These are phyloP conservation scores for Cryptus armator DNA, from an alignment of 2,888 invertebrate genomes.

Conservation along the genomic window DNA sequence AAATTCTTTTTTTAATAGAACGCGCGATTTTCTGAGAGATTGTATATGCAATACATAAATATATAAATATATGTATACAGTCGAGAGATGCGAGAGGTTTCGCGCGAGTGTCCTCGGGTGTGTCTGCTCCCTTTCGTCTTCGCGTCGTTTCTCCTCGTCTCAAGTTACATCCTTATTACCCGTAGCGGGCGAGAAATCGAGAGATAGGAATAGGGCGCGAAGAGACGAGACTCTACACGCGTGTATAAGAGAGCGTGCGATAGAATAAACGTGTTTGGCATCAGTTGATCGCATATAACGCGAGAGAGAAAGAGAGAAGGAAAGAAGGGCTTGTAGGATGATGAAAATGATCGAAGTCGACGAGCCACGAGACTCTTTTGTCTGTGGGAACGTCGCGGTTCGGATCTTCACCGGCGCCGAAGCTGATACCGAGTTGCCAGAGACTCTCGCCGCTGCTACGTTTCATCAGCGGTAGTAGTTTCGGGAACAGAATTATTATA, in stretches of 20 bases:
- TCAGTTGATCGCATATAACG: constrained; percentile 4
- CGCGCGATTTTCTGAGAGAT: constrained; percentile 50
- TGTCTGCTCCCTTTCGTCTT: constrained; percentile 60
- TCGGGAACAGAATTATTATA: constrained; percentile 54
- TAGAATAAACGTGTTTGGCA: constrained; percentile 74
- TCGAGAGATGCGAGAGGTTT: constrained; percentile 36
- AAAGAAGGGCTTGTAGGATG: constrained; percentile 69
- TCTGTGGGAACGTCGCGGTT: constrained; percentile 81
- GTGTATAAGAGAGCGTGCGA: constrained; percentile 42
- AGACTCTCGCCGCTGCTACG: constrained; percentile 5
- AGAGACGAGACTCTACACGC: constrained; percentile 63
- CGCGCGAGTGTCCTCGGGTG: constrained; percentile 54
- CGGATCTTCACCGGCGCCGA: constrained; percentile 53
- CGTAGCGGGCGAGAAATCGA: constrained; percentile 75
- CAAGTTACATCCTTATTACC: constrained; percentile 84
- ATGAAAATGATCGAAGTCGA: constrained; percentile 82
- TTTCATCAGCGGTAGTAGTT: constrained; percentile 53
- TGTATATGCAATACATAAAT: background rate
- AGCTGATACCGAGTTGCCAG: constrained; percentile 22
- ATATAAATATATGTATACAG: background rate
- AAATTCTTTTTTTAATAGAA: too few relatives aligned
- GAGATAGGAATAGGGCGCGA: constrained; percentile 70
- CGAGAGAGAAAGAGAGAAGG: constrained; percentile 16
- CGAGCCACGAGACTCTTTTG: constrained; percentile 82
- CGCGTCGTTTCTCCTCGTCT: constrained; percentile 73